Evolutionary conservation across 2,113 vertebrate species (phyloP), one percentile per base, ranked within the genome.

Genomic region (Haplochromis vanheusdeni): DNA sequence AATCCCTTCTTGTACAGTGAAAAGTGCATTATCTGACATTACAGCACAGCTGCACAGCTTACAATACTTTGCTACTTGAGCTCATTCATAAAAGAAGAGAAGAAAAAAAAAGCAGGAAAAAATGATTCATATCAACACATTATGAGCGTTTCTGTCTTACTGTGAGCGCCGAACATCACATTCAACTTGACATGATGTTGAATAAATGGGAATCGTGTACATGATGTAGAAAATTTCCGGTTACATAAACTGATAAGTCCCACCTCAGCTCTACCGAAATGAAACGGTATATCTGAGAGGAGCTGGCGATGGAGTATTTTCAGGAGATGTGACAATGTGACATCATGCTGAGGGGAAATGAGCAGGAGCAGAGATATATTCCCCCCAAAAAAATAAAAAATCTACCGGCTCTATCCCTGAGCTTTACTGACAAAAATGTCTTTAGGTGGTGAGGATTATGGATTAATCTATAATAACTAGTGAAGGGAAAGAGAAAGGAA

Each of bases 361-460:
- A 89, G 90, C 83, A 86, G 35, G 42, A 86, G 90, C 54, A 62
- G 86, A 93, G 86, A 93, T 82, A 87, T 88, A 79, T 77, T 56
- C 17, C 4, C 55, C 21, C 33, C 4, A 0, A 82, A 68, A 47
- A 49, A 75, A 3, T 85, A 68, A 87, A 87, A 42, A 87, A 84
- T 88, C 83, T 65, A 79, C 79, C 82, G 65, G 81, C 91, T 92
- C 87, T 80, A 89, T 95, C 92, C 89, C 87, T 86, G 87, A 92
- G 88, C 92, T 88, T 80, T 87, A 68, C 89, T 94, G 94, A 95
- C 92, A 93, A 95, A 94, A 92, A 92, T 92, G 95, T 91, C 95
- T 94, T 93, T 91, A 94, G 92, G 94, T 93, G 94, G 79, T 81
- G 91, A 70, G 95, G 94, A 94, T 95, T 95, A 95, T 88, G 94